Percentiles rank a stretch among this genome's conserved stretches.
These are phyloP conservation scores for Psittacula echo DNA, from an alignment of 2,797 vertebrate genomes.

Conservation along the genomic window DNA sequence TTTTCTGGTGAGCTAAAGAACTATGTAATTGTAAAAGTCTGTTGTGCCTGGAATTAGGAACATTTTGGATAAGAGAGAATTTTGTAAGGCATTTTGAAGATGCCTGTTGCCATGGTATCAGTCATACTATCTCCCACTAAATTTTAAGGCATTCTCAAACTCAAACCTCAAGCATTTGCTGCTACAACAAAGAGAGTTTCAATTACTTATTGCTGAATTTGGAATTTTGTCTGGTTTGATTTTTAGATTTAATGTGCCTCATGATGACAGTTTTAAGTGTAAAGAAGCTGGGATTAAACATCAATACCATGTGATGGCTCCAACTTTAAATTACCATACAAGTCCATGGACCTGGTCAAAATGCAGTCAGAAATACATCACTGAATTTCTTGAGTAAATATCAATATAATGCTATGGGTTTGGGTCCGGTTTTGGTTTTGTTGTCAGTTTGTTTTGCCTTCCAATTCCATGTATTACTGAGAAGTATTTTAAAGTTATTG, in stretches of 20 bases:
- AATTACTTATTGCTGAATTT: constrained; percentile 22
- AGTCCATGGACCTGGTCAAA: constrained; percentile 98
- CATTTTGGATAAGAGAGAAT: neutral
- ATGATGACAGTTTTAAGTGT: constrained; percentile 96
- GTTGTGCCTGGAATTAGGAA: neutral
- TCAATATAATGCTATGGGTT: neutral
- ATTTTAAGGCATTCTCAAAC: neutral
- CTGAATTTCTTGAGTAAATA: constrained; percentile 97
- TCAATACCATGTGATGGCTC: constrained; percentile 97
- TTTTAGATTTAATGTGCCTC: constrained; percentile 95
- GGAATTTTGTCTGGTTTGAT: constrained; percentile 45
- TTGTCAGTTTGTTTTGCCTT: neutral
- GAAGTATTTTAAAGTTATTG: neutral
- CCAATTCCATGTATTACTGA: neutral
- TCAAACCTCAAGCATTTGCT: neutral
- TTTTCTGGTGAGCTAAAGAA: neutral
- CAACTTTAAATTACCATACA: constrained; percentile 94
- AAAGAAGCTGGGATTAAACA: constrained; percentile 90
- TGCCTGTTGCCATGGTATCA: neutral
- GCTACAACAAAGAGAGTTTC: neutral
- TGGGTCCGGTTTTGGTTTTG: neutral
- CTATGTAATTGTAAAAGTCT: neutral
- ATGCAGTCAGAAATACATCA: constrained; percentile 98
- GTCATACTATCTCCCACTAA: neutral
- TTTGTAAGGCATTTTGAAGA: neutral